Percentiles rank a stretch among this genome's conserved stretches.
Conservation (phyloP, 2,113 vertebrate species). For the Herpailurus yagouaroundi region DNA sequence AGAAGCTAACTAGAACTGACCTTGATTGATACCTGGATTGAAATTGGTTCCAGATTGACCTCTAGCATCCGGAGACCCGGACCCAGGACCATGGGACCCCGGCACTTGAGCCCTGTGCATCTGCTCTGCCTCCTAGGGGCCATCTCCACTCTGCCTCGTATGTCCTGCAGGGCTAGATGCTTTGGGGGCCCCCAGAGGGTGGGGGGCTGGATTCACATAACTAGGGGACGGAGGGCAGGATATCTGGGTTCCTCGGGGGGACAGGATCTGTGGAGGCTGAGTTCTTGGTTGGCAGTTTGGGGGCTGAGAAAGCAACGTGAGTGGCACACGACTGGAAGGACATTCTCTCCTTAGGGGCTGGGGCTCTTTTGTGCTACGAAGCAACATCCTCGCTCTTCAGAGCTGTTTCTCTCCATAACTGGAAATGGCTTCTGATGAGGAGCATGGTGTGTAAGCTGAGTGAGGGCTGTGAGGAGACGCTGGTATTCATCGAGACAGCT, state of each 20-base stretch:
- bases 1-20: neutral
- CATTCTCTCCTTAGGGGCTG: conserved; percentile 49
- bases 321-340: neutral
- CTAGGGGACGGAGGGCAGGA: neutral
- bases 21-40: conserved; percentile 28
- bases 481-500: conserved; percentile 70
- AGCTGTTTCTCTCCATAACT: conserved; percentile 53
- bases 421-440: conserved; percentile 66
- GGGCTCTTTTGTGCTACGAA: conserved; percentile 76
- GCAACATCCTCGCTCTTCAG: conserved; percentile 70
- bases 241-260: neutral
- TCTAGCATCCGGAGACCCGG: neutral
- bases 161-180: conserved; percentile 16
- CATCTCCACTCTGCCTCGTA: conserved; percentile 64
- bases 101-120: neutral
- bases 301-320: neutral
- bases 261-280: neutral
- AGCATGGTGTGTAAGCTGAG: conserved; percentile 67
- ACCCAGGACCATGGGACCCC: conserved; percentile 45
- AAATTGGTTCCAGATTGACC: conserved; percentile 44
- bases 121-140: conserved; percentile 71
- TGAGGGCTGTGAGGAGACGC: conserved; percentile 74
- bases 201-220: neutral
- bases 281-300: neutral
- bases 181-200: neutral